Evolutionary conservation across 1,140 invertebrate genomes (phyloP).

Genomic region (Drosophila pruinosa): DNA sequence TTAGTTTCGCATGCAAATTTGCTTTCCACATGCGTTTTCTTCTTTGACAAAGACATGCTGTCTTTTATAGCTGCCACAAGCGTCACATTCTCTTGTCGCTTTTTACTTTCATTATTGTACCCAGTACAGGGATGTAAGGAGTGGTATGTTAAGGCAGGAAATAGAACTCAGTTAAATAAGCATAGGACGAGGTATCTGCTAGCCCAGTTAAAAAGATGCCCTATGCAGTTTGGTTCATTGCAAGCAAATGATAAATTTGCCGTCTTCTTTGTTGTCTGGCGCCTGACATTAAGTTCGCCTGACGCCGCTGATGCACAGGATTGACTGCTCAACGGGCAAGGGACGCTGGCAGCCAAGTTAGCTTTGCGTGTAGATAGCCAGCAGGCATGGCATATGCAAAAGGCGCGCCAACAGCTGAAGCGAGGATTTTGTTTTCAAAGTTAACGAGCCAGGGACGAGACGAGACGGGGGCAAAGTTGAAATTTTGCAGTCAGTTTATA

Average conservation of each 20-base stretch:
- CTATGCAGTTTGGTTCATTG: slow-evolving; percentile 31
- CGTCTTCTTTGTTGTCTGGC: slow-evolving; percentile 72
- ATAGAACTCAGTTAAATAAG: neutral
- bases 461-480: slow-evolving; percentile 24
- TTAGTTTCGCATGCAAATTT: slow-evolving; percentile 40
- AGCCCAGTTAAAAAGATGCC: neutral
- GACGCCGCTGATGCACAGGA: slow-evolving; percentile 48
- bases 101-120: neutral
- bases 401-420: slow-evolving; percentile 23
- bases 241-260: slow-evolving; percentile 50
- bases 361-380: slow-evolving; percentile 39
- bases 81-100: slow-evolving; percentile 4
- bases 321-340: slow-evolving; percentile 40
- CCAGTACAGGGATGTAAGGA: too few species aligned
- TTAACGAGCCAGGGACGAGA: slow-evolving; percentile 44
- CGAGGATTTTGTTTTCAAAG: slow-evolving; percentile 54
- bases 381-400: slow-evolving; percentile 49
- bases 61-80: slow-evolving; percentile 11
- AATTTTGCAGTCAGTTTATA: slow-evolving; percentile 63
- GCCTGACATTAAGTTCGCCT: slow-evolving; percentile 57
- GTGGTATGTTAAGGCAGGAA: neutral
- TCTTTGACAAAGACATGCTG: slow-evolving; percentile 27
- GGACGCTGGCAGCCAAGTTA: neutral
- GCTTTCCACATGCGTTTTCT: slow-evolving; percentile 3
- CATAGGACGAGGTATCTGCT: neutral